phyloP scores from a whole-genome alignment of 2,888 invertebrate genomes.

The Epistrophella euchroma region DNA sequence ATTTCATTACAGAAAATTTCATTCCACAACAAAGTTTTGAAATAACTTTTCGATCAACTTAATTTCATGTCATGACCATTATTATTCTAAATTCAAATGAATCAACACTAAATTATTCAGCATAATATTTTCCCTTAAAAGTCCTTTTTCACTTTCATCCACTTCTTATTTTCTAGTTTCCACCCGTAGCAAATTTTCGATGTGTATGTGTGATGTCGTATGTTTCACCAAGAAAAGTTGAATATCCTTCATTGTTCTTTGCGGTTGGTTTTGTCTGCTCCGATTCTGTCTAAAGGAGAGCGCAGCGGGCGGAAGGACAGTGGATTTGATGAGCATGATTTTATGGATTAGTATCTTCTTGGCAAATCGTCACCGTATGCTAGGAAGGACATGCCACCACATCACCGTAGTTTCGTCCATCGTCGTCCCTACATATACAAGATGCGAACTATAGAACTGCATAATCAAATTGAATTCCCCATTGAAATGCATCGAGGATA shows the following conservation, averaged over 20 bases:
- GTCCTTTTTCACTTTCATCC: conserved; percentile 46
- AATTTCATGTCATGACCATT: conserved; percentile 55
- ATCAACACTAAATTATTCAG: conserved; percentile 61
- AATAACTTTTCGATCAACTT: conserved; percentile 47
- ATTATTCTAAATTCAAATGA: conserved; percentile 52
- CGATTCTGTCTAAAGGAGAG: neutral
- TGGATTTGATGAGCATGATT: conserved; percentile 6
- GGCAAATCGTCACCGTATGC: conserved; percentile 38
- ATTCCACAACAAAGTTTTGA: conserved; percentile 29
- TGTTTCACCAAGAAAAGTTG: conserved; percentile 51
- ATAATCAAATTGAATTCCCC: conserved; percentile 70
- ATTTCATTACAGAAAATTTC: conserved; percentile 8
- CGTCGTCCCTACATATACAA: neutral
- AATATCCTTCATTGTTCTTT: conserved; percentile 49
- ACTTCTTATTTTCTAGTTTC: conserved; percentile 35
- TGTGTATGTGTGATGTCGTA: neutral
- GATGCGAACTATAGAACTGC: conserved; percentile 29
- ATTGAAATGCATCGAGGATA: conserved; percentile 55
- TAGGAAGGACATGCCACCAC: conserved; percentile 2
- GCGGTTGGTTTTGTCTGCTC: conserved; percentile 39
- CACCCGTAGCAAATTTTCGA: conserved; percentile 10
- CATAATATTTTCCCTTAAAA: conserved; percentile 20
- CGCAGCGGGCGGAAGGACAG: neutral
- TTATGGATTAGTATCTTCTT: conserved; percentile 30
- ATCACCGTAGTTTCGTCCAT: neutral